phyloP scores from a whole-genome alignment of 2,113 vertebrate species.

The Scomber colias region DNA sequence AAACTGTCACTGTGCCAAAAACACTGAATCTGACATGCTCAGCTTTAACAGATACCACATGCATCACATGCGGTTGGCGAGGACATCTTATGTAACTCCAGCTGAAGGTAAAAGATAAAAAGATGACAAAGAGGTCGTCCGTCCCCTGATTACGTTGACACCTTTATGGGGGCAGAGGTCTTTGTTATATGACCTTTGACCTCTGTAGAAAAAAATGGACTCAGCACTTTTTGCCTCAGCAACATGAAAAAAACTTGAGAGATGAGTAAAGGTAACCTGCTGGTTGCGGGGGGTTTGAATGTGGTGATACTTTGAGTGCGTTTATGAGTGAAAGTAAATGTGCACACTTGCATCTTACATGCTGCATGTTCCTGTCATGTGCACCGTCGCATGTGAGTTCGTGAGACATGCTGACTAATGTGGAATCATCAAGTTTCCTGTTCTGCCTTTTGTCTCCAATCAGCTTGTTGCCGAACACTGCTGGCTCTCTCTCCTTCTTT shows the following conservation, averaged over 20 bases:
- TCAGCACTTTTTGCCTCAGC: constrained; percentile 25
- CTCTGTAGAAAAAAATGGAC: neutral
- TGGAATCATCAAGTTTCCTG: constrained; percentile 78
- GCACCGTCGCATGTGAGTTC: neutral
- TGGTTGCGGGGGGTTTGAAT: constrained; percentile 11
- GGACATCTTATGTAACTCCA: constrained; percentile 24
- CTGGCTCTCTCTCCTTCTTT: neutral
- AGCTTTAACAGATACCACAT: constrained; percentile 8
- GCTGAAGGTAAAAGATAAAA: constrained; percentile 49
- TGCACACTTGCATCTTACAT: constrained; percentile 41
- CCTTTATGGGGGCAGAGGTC: constrained; percentile 51
- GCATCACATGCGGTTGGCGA: neutral
- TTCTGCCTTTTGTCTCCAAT: constrained; percentile 58
- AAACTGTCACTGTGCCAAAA: neutral
- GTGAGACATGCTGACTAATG: constrained; percentile 75
- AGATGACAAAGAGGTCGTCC: neutral
- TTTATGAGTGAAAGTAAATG: neutral
- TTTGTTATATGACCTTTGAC: constrained; percentile 39
- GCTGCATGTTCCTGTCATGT: constrained; percentile 2
- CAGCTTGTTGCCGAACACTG: constrained; percentile 1
- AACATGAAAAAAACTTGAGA: neutral
- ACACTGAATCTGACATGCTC: neutral
- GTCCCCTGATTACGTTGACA: constrained; percentile 17
- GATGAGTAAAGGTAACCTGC: neutral
- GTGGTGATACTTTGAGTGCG: neutral